Percentiles rank a stretch among this genome's conserved stretches.
Evolutionary conservation across 1,140 invertebrate genomes (phyloP).

Genomic region (Pseudomyrmex cubaensis): DNA sequence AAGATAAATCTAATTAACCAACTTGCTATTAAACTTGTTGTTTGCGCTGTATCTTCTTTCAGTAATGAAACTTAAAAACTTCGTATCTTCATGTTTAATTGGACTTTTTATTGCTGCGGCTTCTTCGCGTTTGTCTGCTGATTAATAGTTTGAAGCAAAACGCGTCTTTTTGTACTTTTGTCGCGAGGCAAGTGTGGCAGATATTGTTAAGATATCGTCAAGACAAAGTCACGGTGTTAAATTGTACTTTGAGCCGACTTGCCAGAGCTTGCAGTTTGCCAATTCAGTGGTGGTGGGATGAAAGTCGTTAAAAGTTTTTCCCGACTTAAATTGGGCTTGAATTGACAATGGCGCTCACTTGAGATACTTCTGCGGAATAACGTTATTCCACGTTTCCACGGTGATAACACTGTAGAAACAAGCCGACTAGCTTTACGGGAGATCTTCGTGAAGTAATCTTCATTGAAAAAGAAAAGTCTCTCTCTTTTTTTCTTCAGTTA

Average conservation of each 20-base stretch:
- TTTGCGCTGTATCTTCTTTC: too few species aligned
- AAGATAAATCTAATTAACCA: not conserved
- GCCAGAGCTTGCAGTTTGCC: not conserved
- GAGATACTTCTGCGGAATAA: slow-evolving; percentile 31
- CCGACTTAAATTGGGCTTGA: slow-evolving; percentile 70
- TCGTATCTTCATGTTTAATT: not conserved
- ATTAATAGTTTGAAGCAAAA: not conserved
- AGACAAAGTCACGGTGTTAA: slow-evolving; percentile 26
- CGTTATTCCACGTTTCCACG: slow-evolving; percentile 17
- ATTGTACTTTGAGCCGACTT: slow-evolving; percentile 35
- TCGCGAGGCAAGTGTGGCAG: slow-evolving; percentile 1
- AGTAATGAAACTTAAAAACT: slow-evolving; percentile 3
- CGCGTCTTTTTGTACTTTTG: not conserved
- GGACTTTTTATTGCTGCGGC: not conserved
- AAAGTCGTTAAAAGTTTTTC: slow-evolving; percentile 75
- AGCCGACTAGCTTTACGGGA: not conserved
- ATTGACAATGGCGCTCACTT: slow-evolving; percentile 67
- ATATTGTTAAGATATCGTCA: slow-evolving; percentile 42
- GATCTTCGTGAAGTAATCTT: slow-evolving; percentile 11
- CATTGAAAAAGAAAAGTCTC: not conserved
- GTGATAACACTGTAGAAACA: slow-evolving; percentile 15
- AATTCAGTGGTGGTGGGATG: slow-evolving; percentile 7
- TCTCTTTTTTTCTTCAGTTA: not conserved
- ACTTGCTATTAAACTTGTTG: too few species aligned
- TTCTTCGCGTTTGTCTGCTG: not conserved